Conservation (phyloP, 2,797 vertebrate genomes). For the Zalophus californianus region DNA sequence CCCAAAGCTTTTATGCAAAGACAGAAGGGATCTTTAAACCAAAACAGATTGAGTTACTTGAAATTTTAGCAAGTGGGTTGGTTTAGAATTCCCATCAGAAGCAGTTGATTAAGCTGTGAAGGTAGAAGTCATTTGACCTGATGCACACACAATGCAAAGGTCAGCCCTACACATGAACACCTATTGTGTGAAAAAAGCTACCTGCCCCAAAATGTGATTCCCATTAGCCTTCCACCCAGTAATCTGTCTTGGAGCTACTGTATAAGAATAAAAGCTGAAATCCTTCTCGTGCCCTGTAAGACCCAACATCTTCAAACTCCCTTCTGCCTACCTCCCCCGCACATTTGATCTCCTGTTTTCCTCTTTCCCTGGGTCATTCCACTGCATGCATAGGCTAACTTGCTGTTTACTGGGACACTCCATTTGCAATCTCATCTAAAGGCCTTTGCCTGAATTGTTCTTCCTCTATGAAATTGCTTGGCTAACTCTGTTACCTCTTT, state of each 20-base stretch:
- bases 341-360: background rate
- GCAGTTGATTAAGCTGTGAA: background rate
- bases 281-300: background rate
- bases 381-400: background rate
- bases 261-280: background rate
- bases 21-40: background rate
- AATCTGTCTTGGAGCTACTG: background rate
- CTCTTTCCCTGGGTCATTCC: background rate
- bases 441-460: background rate
- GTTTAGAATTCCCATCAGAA: background rate
- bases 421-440: background rate
- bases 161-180: background rate
- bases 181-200: background rate
- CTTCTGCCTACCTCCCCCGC: background rate
- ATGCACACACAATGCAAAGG: background rate
- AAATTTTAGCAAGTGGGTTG: background rate
- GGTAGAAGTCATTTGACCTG: background rate
- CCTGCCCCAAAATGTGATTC: background rate
- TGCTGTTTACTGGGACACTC: background rate
- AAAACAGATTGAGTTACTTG: conserved; percentile 29
- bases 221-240: background rate
- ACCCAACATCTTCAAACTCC: background rate
- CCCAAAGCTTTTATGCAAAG: background rate
- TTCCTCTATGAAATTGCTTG: background rate
- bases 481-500: background rate